A percentile compares a stretch with the other conserved stretches of the same genome.
Evolutionary conservation across 2,797 vertebrate genomes (phyloP).

Genomic region (Epinephelus coioides): DNA sequence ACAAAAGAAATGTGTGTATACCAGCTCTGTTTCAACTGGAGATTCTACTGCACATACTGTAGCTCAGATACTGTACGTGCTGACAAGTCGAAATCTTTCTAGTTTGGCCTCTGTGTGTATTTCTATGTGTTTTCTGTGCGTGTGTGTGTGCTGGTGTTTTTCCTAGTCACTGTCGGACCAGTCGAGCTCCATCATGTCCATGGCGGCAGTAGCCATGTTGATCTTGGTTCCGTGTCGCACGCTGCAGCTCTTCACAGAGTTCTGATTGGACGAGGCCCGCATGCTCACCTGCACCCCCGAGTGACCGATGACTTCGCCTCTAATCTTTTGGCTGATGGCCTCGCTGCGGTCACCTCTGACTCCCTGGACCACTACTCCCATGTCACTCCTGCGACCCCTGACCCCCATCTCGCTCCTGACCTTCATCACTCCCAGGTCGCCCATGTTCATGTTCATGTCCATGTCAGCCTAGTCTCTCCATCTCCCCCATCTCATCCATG

Average conservation of each 20-base stretch:
- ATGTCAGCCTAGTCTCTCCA: conserved; percentile 93
- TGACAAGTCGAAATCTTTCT: conserved; percentile 47
- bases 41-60: conserved; percentile 58
- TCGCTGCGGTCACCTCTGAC: conserved; percentile 73
- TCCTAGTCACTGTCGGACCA: conserved; percentile 91
- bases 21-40: conserved; percentile 58
- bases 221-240: conserved; percentile 96
- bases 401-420: conserved; percentile 77
- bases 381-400: conserved; percentile 71
- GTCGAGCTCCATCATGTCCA: conserved; percentile 95
- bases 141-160: conserved; percentile 21
- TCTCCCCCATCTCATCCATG: conserved; percentile 82
- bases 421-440: conserved; percentile 73
- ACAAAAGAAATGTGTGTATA: conserved; percentile 63
- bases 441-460: conserved; percentile 86
- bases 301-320: conserved; percentile 77
- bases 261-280: conserved; percentile 94
- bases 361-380: conserved; percentile 78
- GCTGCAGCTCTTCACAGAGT: conserved; percentile 97
- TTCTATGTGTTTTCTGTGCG: conserved; percentile 32
- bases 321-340: conserved; percentile 76
- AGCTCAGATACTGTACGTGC: conserved; percentile 57
- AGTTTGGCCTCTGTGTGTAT: conserved; percentile 65
- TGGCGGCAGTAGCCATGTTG: conserved; percentile 93
- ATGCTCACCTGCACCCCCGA: conserved; percentile 99